Conservation (phyloP, 2,888 invertebrate genomes). For the Patella pellucida region DNA sequence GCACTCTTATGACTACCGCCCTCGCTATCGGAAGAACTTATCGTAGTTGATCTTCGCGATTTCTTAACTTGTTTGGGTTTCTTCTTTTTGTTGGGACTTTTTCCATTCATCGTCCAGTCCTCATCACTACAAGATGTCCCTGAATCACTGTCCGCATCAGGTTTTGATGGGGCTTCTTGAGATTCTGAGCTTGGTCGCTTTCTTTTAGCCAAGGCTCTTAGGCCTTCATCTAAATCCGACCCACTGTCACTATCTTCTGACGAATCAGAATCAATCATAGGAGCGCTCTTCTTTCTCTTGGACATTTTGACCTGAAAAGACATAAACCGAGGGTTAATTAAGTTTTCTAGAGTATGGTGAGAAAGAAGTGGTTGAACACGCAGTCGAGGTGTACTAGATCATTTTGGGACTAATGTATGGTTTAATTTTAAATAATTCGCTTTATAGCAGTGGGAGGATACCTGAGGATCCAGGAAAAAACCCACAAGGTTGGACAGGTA, state of each 20-base stretch:
- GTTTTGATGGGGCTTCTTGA: conserved; percentile 35
- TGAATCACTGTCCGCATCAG: conserved; percentile 57
- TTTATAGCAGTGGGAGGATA: too few relatives aligned
- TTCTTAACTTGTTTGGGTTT: conserved; percentile 54
- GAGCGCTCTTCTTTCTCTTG: conserved; percentile 66
- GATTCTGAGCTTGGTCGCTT: conserved; percentile 56
- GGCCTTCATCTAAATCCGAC: conserved; percentile 66
- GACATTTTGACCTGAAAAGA: conserved; percentile 52
- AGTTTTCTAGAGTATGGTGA: too few relatives aligned
- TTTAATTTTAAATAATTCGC: too few relatives aligned
- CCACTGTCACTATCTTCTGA: conserved; percentile 66
- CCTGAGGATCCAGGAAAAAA: too few relatives aligned
- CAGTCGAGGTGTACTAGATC: too few relatives aligned
- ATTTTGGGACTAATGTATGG: too few relatives aligned
- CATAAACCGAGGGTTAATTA: neutral
- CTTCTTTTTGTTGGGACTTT: conserved; percentile 53
- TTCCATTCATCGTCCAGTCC: conserved; percentile 68
- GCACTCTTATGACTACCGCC: conserved; percentile 53
- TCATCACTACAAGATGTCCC: conserved; percentile 69
- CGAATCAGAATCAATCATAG: conserved; percentile 67
- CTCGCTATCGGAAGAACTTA: conserved; percentile 65
- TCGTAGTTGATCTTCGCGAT: conserved; percentile 54
- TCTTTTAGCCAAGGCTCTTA: conserved; percentile 62
- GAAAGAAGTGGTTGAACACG: too few relatives aligned
- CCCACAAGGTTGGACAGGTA: too few relatives aligned